Base-by-base conservation (phyloP, 1,140 invertebrate genomes). In the Drosophila pseudoobscura region DNA sequence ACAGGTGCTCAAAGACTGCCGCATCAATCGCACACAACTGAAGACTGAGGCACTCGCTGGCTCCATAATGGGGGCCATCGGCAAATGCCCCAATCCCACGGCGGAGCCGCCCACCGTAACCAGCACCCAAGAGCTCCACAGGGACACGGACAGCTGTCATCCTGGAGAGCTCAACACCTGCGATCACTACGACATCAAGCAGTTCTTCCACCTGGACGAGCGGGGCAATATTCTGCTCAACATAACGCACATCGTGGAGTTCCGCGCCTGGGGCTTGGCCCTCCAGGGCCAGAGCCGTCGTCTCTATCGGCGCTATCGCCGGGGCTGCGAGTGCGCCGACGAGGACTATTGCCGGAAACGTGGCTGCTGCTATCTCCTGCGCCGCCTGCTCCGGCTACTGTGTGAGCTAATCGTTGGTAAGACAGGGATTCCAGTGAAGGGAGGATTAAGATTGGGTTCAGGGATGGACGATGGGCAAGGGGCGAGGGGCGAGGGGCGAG, bases 181-280 rank as follows among this genome's bases (percentile, higher is more conserved):
- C 57, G 90, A 91, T 74, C 90, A 91, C 50, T 91, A 91, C 49
- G 90, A 91, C 46, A 91, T 91, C 64, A 91, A 91, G 70, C 75
- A 91, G 63, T 91, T 91, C 78, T 91, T 91, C 59, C 87, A 75
- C 50, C 79, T 91, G 49, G 89, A 90, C 70, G 91, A 91, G 51
- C 73, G 88, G 73, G 91, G 91, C 71, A 91, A 91, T 65, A 91
- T 91, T n/a, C 57, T 91, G 66, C 57, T 91, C 22, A 80, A 78
- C 41, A 91, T 91, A 58, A 31, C 75, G 44, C 91, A 91, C 57
- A 89, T 91, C 47, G 76, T 77, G 6, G 91, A 91, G 41, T 79
- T 70, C 5, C 85, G 74, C 31, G 89, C 89, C 0, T 50, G 70
- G 22, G 90, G 90, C 0, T 45, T 84, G 22, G 66, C 78, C 6